These are phyloP conservation scores for Clusia tigrina DNA, from an alignment of 2,888 invertebrate genomes.

Conservation along the genomic window DNA sequence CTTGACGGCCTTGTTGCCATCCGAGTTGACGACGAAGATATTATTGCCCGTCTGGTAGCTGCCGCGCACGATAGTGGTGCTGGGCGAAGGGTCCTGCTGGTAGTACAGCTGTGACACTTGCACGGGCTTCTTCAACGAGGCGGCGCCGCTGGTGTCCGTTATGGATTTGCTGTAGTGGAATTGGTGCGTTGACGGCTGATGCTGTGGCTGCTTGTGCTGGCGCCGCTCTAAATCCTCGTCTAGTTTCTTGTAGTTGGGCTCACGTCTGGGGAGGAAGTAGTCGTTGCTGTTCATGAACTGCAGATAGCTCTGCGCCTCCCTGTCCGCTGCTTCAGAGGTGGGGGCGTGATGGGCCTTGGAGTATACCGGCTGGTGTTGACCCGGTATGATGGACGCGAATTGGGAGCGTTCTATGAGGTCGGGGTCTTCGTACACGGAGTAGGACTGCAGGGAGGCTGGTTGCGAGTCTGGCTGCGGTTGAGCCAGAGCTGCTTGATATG, in stretches of 20 bases:
- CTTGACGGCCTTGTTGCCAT: conserved; percentile 56
- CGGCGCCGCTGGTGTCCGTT: conserved; percentile 35
- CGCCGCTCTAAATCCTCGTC: conserved; percentile 47
- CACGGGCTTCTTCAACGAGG: conserved; percentile 41
- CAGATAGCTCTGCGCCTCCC: conserved; percentile 58
- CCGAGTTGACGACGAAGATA: conserved; percentile 55
- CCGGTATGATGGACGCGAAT: conserved; percentile 26
- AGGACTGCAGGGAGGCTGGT: conserved; percentile 29
- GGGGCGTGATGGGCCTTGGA: conserved; percentile 21
- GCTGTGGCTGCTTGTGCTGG: conserved; percentile 26
- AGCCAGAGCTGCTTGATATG: conserved; percentile 21
- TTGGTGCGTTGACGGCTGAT: conserved; percentile 27
- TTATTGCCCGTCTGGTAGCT: conserved; percentile 58
- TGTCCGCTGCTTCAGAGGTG: conserved; percentile 35
- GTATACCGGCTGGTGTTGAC: conserved; percentile 20
- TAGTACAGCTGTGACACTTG: conserved; percentile 47
- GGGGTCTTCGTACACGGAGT: conserved; percentile 55
- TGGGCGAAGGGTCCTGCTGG: conserved; percentile 47
- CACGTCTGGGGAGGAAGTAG: conserved; percentile 57
- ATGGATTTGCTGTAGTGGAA: conserved; percentile 21
- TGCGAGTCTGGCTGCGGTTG: conserved; percentile 31
- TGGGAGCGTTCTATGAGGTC: conserved; percentile 35
- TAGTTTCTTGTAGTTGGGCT: conserved; percentile 56
- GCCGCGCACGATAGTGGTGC: conserved; percentile 48
- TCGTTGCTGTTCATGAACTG: conserved; percentile 60